These are phyloP conservation scores for Neoscelio sp. DNA, from an alignment of 2,888 invertebrate genomes.

Conservation along the genomic window DNA sequence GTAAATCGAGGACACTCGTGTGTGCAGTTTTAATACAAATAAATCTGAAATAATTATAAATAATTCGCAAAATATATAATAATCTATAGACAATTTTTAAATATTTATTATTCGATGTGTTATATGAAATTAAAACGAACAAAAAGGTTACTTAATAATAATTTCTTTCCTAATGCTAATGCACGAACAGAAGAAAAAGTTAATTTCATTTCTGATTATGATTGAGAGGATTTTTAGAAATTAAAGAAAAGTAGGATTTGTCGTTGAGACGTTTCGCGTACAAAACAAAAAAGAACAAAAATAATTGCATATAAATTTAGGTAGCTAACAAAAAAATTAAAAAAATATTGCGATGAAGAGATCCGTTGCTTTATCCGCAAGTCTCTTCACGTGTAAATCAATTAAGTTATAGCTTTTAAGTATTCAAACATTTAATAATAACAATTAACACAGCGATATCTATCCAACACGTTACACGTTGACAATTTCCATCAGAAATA, in stretches of 20 bases:
- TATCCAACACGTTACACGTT: constrained; percentile 8
- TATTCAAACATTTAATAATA: constrained; percentile 8
- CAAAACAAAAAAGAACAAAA: constrained; percentile 34
- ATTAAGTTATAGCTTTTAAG: constrained; percentile 39
- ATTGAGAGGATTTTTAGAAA: neutral
- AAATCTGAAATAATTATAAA: too few species aligned
- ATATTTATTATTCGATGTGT: too few species aligned
- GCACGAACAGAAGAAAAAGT: neutral
- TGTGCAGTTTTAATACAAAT: too few species aligned
- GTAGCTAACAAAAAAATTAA: constrained; percentile 2
- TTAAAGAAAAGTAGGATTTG: constrained; percentile 33
- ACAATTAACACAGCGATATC: constrained; percentile 17
- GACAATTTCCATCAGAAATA: too few species aligned
- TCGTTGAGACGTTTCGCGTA: constrained; percentile 67
- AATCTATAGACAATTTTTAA: too few species aligned
- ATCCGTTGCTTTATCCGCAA: constrained; percentile 44
- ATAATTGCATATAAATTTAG: constrained; percentile 25
- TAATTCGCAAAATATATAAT: too few species aligned
- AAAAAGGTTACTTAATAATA: too few species aligned
- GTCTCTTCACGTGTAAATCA: constrained; percentile 3
- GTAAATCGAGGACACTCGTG: too few species aligned
- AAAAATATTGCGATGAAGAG: constrained; percentile 5
- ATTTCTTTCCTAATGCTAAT: too few species aligned
- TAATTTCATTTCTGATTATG: too few species aligned
- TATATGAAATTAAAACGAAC: too few species aligned